Conservation (phyloP, 1,140 invertebrate species). For the Drosophila aff. region DNA sequence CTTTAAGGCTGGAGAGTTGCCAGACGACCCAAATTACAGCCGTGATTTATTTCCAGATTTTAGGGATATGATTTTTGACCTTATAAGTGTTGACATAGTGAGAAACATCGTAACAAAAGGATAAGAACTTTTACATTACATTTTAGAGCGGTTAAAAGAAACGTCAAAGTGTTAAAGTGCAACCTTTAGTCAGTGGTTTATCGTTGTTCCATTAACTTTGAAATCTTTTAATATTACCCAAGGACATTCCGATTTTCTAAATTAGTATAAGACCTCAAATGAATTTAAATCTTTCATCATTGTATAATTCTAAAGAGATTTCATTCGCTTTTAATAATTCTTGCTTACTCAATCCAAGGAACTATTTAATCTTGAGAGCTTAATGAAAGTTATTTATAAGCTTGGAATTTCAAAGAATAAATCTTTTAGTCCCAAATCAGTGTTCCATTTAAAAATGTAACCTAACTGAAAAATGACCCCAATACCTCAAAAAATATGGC, state of each 20-base stretch:
- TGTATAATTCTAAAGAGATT: too few species aligned
- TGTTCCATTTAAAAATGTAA: background rate
- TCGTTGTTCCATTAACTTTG: background rate
- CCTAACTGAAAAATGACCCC: conserved; percentile 11
- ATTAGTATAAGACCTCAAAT: background rate
- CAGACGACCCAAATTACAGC: conserved; percentile 34
- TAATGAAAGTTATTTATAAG: background rate
- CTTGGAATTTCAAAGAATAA: too few species aligned
- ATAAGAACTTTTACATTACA: background rate
- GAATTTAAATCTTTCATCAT: background rate
- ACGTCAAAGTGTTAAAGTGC: background rate
- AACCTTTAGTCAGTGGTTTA: background rate
- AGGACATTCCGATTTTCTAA: background rate
- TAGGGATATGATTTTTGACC: background rate
- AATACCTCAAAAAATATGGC: conserved; percentile 18
- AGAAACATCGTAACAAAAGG: too few species aligned
- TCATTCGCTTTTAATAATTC: background rate
- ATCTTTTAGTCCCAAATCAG: background rate
- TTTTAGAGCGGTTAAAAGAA: background rate
- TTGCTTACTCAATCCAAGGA: background rate
- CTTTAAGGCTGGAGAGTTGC: conserved; percentile 43
- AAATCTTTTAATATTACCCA: background rate
- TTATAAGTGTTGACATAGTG: conserved; percentile 13
- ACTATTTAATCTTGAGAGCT: background rate
- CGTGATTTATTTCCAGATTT: conserved; percentile 17